Evolutionary conservation across 2,113 vertebrate genomes (phyloP).

Genomic region (Cavia porcellus): DNA sequence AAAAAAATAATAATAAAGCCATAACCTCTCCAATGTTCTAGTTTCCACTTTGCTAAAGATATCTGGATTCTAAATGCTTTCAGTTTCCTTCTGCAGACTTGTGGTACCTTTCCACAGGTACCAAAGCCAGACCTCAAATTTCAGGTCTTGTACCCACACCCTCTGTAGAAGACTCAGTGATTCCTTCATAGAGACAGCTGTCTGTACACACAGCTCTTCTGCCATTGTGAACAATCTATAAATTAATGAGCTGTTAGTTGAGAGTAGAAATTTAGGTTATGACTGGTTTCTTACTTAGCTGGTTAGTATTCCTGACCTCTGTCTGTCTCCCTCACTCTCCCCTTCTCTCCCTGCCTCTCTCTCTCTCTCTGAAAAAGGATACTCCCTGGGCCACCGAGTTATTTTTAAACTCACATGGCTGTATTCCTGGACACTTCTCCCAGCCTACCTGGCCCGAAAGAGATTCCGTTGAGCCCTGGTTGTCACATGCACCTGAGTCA

Average conservation of each 20-base stretch:
- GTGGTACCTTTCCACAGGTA: background rate
- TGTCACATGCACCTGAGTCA: background rate
- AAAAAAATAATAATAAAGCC: conserved; percentile 3
- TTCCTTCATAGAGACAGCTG: background rate
- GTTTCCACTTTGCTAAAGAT: background rate
- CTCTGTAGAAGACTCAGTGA: background rate
- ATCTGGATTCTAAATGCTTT: background rate
- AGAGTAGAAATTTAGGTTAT: conserved; percentile 32
- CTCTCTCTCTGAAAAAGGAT: conserved; percentile 48
- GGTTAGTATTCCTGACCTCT: background rate
- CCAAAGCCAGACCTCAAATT: background rate
- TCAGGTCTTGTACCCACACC: background rate
- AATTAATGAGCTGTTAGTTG: background rate
- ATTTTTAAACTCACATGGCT: conserved; percentile 76
- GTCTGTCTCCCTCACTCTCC: background rate
- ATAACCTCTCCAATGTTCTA: background rate
- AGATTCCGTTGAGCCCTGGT: background rate
- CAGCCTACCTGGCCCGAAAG: conserved; percentile 27
- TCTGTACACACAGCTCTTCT: background rate
- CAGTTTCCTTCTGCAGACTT: background rate
- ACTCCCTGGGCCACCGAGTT: conserved; percentile 14
- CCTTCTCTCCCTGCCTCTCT: background rate
- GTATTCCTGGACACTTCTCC: conserved; percentile 12
- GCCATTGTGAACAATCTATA: background rate
- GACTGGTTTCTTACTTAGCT: conserved; percentile 4